A percentile compares a stretch with the other conserved stretches of the same genome.
These are phyloP conservation scores for Pterostichus niger DNA, from an alignment of 2,888 invertebrate species.

Conservation along the genomic window DNA sequence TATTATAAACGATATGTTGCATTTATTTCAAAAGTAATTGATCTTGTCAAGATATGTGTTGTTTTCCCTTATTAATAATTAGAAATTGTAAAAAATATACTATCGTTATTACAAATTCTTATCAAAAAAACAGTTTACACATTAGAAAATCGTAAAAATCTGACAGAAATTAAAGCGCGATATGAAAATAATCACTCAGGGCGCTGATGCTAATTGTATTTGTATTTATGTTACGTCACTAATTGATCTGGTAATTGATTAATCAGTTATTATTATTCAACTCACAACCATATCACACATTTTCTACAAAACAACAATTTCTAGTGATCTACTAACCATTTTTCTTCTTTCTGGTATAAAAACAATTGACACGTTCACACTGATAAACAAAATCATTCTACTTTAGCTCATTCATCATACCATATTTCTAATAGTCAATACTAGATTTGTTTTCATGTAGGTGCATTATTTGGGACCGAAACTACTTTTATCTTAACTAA, in stretches of 20 bases:
- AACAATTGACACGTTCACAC: conserved; percentile 64
- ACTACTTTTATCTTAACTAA: background rate
- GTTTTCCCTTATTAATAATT: conserved; percentile 59
- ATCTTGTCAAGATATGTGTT: conserved; percentile 64
- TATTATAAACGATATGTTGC: conserved; percentile 62
- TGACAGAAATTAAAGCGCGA: conserved; percentile 47
- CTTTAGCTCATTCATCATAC: conserved; percentile 9
- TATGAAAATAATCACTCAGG: conserved; percentile 49
- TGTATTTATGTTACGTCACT: conserved; percentile 35
- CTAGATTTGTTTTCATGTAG: background rate
- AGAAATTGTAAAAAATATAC: conserved; percentile 66
- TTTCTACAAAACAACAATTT: conserved; percentile 56
- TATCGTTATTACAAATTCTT: conserved; percentile 48
- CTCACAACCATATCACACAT: conserved; percentile 65
- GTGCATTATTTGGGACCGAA: conserved; percentile 29
- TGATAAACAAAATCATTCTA: conserved; percentile 47
- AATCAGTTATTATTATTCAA: conserved; percentile 59
- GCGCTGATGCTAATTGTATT: conserved; percentile 48
- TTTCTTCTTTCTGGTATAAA: conserved; percentile 62
- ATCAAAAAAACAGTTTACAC: conserved; percentile 52
- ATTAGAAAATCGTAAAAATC: conserved; percentile 61
- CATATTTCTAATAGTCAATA: background rate
- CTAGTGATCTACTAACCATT: conserved; percentile 59
- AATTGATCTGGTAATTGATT: conserved; percentile 56
- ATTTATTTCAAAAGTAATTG: conserved; percentile 63